Percentiles rank a stretch among this genome's conserved stretches.
Conservation (phyloP, 2,113 vertebrate species). For the Boulengeromyrus knoepffleri region DNA sequence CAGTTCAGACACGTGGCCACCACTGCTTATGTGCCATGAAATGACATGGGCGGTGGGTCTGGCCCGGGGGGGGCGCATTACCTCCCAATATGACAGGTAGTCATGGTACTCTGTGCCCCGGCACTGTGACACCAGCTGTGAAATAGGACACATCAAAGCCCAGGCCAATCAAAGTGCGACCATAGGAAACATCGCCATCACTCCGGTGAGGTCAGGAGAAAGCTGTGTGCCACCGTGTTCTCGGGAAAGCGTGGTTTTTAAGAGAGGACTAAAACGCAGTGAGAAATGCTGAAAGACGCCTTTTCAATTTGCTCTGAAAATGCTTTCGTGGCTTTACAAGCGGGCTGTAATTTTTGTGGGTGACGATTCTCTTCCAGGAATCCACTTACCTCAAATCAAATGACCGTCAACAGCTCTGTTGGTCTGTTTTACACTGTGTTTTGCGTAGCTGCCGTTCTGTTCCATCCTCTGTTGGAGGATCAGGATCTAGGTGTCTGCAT, state of each 20-base stretch:
- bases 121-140: conserved; percentile 16
- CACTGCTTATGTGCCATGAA: background rate
- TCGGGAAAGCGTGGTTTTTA: conserved; percentile 25
- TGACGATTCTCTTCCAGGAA: background rate
- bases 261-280: background rate
- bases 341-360: conserved; percentile 9
- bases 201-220: background rate
- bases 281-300: background rate
- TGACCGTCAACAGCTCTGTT: background rate
- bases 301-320: conserved; percentile 10
- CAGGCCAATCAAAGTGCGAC: conserved; percentile 13
- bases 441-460: background rate
- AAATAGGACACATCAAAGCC: conserved; percentile 40
- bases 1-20: background rate
- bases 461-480: background rate
- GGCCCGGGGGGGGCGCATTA: conserved; percentile 24
- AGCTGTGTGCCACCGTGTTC: conserved; percentile 8
- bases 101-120: conserved; percentile 18
- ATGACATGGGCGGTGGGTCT: conserved; percentile 19
- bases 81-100: conserved; percentile 37
- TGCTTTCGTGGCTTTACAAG: background rate
- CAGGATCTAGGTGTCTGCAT: background rate
- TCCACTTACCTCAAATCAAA: background rate
- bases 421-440: background rate
- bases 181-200: background rate